phyloP scores from a whole-genome alignment of 1,140 invertebrate species.

The Dendroctonus valens region DNA sequence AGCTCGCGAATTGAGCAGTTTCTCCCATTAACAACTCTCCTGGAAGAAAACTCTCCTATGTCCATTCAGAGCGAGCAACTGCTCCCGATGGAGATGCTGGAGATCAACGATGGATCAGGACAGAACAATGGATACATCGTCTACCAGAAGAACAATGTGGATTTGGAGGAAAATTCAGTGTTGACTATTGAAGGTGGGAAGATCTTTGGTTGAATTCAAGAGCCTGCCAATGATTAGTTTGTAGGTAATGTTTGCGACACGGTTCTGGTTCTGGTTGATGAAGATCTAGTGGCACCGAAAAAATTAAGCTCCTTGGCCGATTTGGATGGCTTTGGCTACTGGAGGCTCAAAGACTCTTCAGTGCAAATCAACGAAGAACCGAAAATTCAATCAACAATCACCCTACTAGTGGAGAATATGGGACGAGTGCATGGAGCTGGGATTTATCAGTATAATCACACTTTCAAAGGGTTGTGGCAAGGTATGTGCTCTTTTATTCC shows the following conservation, averaged over 20 bases:
- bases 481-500: conserved; percentile 31
- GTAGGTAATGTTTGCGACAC: conserved; percentile 55
- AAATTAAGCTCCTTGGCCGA: conserved; percentile 41
- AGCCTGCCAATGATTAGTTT: neutral
- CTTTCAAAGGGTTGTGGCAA: conserved; percentile 55
- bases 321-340: conserved; percentile 52
- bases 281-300: conserved; percentile 46
- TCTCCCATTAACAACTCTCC: conserved; percentile 44
- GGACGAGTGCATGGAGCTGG: conserved; percentile 58
- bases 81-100: conserved; percentile 58
- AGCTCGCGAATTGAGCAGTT: conserved; percentile 38
- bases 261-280: conserved; percentile 54
- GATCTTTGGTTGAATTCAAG: neutral
- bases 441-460: conserved; percentile 46
- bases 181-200: conserved; percentile 46
- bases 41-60: conserved; percentile 39
- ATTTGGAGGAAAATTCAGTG: conserved; percentile 39
- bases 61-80: conserved; percentile 34
- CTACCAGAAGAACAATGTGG: conserved; percentile 49
- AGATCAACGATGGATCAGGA: conserved; percentile 56
- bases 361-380: conserved; percentile 33
- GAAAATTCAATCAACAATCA: conserved; percentile 47
- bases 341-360: conserved; percentile 47
- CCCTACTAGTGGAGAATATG: conserved; percentile 61
- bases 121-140: conserved; percentile 62